Percentiles rank a stretch among this genome's conserved stretches.
Conservation (phyloP, 2,113 vertebrate genomes). For the Diadophis punctatus region DNA sequence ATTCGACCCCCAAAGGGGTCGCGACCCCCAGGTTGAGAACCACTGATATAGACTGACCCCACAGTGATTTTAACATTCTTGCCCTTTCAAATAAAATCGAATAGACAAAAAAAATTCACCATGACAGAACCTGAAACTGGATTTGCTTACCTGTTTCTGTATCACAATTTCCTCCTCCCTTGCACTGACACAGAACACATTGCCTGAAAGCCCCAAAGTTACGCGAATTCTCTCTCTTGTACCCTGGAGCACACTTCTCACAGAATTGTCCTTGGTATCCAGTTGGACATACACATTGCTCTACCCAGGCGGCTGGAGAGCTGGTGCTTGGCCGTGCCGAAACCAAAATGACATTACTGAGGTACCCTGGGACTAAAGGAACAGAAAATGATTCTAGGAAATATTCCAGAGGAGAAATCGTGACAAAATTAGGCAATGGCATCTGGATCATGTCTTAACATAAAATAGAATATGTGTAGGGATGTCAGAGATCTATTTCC, state of each 20-base stretch:
- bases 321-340: constrained; percentile 72
- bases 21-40: too few relatives aligned
- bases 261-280: constrained; percentile 83
- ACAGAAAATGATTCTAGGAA: accelerated
- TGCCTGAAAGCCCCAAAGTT: constrained; percentile 70
- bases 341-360: constrained; percentile 80
- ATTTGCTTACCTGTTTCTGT: constrained; percentile 77
- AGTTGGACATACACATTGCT: constrained; percentile 74
- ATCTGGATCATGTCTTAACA: accelerated
- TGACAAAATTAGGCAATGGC: background rate
- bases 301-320: constrained; percentile 78
- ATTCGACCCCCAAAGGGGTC: too few relatives aligned
- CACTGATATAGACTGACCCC: background rate
- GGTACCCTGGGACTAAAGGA: constrained; percentile 82
- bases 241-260: constrained; percentile 77
- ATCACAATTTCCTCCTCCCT: constrained; percentile 82
- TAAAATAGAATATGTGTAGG: background rate
- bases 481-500: background rate
- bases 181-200: constrained; percentile 82
- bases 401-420: too few relatives aligned
- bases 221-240: constrained; percentile 66
- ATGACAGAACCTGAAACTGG: background rate
- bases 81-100: background rate
- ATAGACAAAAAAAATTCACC: background rate
- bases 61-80: background rate